A percentile compares a stretch with the other conserved stretches of the same genome.
These are phyloP conservation scores for Penaeus vannamei DNA, from an alignment of 1,140 invertebrate genomes.

Conservation along the genomic window DNA sequence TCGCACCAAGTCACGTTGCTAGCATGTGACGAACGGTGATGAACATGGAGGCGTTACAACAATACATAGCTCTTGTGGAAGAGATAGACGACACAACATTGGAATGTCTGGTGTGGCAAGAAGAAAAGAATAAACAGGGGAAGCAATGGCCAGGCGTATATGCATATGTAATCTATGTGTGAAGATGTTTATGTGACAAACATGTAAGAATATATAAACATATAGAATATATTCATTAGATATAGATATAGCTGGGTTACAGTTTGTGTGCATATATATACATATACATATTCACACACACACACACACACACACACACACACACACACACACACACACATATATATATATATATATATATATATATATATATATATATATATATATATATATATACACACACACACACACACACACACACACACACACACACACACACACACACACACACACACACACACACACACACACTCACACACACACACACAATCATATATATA, in stretches of 20 bases:
- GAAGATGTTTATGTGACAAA: neutral
- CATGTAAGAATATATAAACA: constrained; percentile 5
- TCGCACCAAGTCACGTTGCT: no score
- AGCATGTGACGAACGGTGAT: no score
- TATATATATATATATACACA: constrained; percentile 3
- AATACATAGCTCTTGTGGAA: no score
- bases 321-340: neutral
- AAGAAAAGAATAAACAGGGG: no score
- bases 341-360: constrained; percentile 26
- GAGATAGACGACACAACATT: no score
- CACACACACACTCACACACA: neutral
- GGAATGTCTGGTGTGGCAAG: no score
- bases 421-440: constrained; percentile 16
- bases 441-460: neutral
- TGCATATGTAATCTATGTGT: neutral
- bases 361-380: constrained; percentile 33
- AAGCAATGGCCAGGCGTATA: no score
- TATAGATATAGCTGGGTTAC: no score
- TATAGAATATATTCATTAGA: no score
- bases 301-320: constrained; percentile 20
- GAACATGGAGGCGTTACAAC: no score
- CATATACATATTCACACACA: constrained; percentile 7
- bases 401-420: constrained; percentile 16
- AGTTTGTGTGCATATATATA: constrained; percentile 7
- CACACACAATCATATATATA: no score